A percentile compares a stretch with the other conserved stretches of the same genome.
Evolutionary conservation across 2,797 vertebrate genomes (phyloP).

Genomic region (Lerista edwardsae): DNA sequence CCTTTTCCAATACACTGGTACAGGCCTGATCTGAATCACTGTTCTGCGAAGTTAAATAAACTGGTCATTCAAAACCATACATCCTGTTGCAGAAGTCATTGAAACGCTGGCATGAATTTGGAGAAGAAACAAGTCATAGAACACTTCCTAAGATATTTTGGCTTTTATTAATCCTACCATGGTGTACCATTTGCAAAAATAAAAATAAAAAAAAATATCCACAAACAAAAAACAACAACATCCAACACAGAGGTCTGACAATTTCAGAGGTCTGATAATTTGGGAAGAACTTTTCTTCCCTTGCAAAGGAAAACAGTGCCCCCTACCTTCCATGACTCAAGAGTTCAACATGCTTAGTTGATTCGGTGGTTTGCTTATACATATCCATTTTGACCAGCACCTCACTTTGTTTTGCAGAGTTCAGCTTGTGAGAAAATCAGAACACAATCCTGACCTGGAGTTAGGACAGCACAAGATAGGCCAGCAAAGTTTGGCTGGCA

Average conservation of each 20-base stretch:
- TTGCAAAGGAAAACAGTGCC: slow-evolving; percentile 47
- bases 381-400: neutral
- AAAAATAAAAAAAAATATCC: too few species aligned
- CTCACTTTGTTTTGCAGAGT: too few species aligned
- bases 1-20: too few species aligned
- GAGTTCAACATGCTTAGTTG: slow-evolving; percentile 21
- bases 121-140: neutral
- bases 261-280: slow-evolving; percentile 15
- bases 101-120: slow-evolving; percentile 21
- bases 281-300: neutral
- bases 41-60: slow-evolving; percentile 35
- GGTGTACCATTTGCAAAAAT: neutral
- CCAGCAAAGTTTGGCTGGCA: too few species aligned
- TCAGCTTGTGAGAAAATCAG: too few species aligned
- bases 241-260: too few species aligned
- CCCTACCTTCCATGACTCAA: slow-evolving; percentile 40
- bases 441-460: too few species aligned
- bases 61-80: slow-evolving; percentile 19
- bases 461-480: too few species aligned
- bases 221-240: too few species aligned
- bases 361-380: neutral
- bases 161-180: slow-evolving; percentile 22
- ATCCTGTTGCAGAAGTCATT: neutral
- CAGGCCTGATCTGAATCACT: neutral
- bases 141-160: neutral